Evolutionary conservation across 2,113 vertebrate species (phyloP).

Genomic region (Neolamprologus ventralis): DNA sequence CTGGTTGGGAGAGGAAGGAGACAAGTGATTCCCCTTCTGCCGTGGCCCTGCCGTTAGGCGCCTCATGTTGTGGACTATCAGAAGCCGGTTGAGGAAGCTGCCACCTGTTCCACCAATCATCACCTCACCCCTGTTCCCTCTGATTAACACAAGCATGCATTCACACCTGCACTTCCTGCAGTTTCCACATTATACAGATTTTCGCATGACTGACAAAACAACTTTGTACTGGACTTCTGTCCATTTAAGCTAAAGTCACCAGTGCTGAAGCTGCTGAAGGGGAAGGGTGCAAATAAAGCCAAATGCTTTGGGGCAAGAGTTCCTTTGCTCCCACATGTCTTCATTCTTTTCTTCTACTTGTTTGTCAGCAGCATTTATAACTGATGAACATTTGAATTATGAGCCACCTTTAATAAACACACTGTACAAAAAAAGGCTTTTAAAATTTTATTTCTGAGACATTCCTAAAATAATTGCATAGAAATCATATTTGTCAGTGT

Average conservation of each 20-base stretch:
- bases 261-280: neutral
- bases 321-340: neutral
- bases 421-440: neutral
- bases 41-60: neutral
- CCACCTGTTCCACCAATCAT: neutral
- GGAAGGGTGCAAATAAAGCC: neutral
- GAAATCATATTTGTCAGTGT: neutral
- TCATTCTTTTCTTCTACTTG: neutral
- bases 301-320: neutral
- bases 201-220: neutral
- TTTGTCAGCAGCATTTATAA: neutral
- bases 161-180: neutral
- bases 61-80: neutral
- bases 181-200: neutral
- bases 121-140: neutral
- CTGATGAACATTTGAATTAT: neutral
- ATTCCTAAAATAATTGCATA: neutral
- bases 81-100: neutral
- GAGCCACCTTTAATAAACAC: neutral
- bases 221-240: neutral
- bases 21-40: neutral
- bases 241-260: neutral
- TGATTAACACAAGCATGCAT: neutral
- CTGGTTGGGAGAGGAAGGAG: neutral
- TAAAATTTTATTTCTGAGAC: neutral